Conservation (phyloP, 2,888 invertebrate genomes). For the Lasioglossum lativentre region DNA sequence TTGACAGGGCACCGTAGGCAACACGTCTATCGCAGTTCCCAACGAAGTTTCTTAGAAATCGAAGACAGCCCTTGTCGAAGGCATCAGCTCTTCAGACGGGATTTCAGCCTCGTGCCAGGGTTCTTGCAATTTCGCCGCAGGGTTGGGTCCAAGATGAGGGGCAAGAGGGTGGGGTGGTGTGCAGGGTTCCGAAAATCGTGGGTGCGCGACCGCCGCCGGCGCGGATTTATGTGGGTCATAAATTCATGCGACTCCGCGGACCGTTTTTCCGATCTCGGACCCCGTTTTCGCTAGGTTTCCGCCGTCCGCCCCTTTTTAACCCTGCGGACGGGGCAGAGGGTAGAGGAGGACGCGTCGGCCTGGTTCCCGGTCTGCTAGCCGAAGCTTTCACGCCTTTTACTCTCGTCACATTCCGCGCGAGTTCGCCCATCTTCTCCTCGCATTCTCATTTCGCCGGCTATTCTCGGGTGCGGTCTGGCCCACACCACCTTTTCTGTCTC, state of each 20-base stretch:
- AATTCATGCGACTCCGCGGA: conserved; percentile 81
- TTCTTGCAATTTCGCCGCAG: conserved; percentile 55
- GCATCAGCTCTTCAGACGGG: neutral
- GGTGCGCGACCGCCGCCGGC: conserved; percentile 42
- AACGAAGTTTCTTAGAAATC: neutral
- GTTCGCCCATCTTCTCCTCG: conserved; percentile 37
- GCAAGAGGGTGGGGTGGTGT: conserved; percentile 35
- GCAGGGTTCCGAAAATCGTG: conserved; percentile 71
- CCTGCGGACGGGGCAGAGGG: neutral
- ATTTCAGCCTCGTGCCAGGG: conserved; percentile 16
- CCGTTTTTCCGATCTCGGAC: conserved; percentile 77
- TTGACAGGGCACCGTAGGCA: neutral
- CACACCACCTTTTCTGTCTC: neutral
- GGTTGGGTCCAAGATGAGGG: neutral
- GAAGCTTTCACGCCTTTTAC: conserved; percentile 31
- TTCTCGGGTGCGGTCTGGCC: conserved; percentile 17
- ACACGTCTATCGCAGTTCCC: neutral
- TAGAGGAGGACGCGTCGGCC: neutral
- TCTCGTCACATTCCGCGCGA: conserved; percentile 49
- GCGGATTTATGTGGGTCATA: conserved; percentile 82
- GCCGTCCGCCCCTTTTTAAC: neutral
- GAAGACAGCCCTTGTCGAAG: neutral
- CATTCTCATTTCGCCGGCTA: conserved; percentile 30
- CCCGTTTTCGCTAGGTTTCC: conserved; percentile 58
- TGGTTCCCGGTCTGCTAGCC: neutral